Percentiles rank a stretch among this genome's conserved stretches.
Conservation (phyloP, 2,797 vertebrate genomes). For the Tragopan temminckii region DNA sequence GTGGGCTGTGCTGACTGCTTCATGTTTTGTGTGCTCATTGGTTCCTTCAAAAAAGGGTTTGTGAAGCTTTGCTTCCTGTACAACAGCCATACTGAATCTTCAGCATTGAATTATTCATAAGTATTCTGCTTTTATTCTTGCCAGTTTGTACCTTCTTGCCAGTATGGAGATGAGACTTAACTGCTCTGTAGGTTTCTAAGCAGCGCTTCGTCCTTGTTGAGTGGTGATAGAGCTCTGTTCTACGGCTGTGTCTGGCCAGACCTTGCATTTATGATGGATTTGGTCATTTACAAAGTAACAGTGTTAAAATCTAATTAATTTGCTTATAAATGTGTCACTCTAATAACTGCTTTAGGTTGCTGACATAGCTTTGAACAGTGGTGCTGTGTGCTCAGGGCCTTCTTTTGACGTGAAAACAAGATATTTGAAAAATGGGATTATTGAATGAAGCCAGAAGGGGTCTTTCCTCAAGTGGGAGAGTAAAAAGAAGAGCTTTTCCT, state of each 20-base stretch:
- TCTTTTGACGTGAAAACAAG: neutral
- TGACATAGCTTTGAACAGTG: neutral
- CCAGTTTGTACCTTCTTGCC: neutral
- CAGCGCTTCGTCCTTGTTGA: neutral
- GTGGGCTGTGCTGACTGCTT: neutral
- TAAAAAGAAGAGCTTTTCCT: constrained; percentile 60
- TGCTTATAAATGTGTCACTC: neutral
- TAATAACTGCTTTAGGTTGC: neutral
- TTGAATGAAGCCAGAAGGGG: constrained; percentile 33
- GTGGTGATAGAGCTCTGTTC: neutral
- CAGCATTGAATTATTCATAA: neutral
- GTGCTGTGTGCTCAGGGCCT: neutral
- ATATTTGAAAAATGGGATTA: constrained; percentile 11
- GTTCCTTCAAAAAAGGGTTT: neutral
- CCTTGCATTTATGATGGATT: neutral
- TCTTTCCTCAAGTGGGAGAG: constrained; percentile 30
- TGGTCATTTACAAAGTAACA: neutral
- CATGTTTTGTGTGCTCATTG: neutral
- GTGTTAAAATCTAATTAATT: neutral
- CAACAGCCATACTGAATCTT: neutral
- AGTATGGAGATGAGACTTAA: neutral
- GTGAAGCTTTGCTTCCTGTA: neutral
- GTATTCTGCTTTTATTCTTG: neutral
- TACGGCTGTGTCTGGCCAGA: neutral
- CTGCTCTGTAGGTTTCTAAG: neutral